Conservation (phyloP, 2,797 vertebrate genomes). For the Avahi laniger region DNA sequence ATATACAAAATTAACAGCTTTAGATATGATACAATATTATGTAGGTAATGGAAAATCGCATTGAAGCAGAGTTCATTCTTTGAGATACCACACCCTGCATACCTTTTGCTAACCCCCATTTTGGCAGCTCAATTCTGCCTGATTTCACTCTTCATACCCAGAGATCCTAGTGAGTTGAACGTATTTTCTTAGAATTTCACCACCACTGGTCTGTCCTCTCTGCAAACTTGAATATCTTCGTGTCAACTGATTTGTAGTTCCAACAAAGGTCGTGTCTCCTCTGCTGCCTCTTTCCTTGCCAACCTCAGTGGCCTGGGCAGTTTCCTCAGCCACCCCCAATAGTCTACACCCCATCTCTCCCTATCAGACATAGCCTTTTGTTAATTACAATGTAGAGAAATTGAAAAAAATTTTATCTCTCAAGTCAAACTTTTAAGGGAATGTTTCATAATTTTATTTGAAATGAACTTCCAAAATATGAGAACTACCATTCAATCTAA, state of each 20-base stretch:
- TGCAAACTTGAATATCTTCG: not conserved
- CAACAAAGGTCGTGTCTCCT: not conserved
- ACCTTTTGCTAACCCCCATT: not conserved
- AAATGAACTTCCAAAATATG: not conserved
- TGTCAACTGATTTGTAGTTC: not conserved
- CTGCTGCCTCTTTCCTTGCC: not conserved
- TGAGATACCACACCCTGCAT: not conserved
- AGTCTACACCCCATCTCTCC: not conserved
- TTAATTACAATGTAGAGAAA: not conserved
- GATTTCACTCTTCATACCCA: not conserved
- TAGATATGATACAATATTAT: not conserved
- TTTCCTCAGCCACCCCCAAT: not conserved
- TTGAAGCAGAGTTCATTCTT: not conserved
- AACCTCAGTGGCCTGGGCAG: not conserved
- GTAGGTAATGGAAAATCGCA: no score
- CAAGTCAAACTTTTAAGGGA: not conserved
- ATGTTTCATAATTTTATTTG: not conserved
- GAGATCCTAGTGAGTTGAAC: not conserved
- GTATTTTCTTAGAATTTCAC: not conserved
- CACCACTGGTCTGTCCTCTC: not conserved
- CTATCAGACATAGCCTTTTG: not conserved
- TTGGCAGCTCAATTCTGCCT: not conserved
- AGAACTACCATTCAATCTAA: not conserved
- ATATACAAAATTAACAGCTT: slow-evolving; percentile 30
- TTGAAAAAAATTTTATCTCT: not conserved